Percentiles rank a stretch among this genome's conserved stretches.
Evolutionary conservation across 1,140 invertebrate genomes (phyloP).

Genomic region (Calephelis nemesis): DNA sequence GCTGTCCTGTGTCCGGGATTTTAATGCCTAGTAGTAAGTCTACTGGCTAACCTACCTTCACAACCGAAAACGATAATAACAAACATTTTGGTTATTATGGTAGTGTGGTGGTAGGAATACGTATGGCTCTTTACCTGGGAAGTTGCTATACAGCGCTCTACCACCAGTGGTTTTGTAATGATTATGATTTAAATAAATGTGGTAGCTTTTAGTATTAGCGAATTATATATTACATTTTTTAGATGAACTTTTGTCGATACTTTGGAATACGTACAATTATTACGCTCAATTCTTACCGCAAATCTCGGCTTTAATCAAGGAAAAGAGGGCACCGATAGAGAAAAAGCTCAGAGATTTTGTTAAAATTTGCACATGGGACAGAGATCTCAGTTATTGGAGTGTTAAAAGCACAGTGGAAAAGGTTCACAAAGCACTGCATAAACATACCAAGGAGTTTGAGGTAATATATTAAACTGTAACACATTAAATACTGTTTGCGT

Average conservation of each 20-base stretch:
- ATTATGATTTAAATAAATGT: too few relatives aligned
- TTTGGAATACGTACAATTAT: slow-evolving; percentile 93
- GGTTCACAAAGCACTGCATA: slow-evolving; percentile 92
- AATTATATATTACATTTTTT: slow-evolving; percentile 25
- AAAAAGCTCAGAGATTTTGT: slow-evolving; percentile 96
- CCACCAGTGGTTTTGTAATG: too few relatives aligned
- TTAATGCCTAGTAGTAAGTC: too few relatives aligned
- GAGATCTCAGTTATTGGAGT: slow-evolving; percentile 96
- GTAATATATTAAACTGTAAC: slow-evolving; percentile 31
- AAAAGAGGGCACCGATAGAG: slow-evolving; percentile 88
- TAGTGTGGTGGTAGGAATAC: too few relatives aligned
- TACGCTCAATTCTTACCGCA: slow-evolving; percentile 88
- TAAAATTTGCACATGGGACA: slow-evolving; percentile 96
- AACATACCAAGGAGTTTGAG: slow-evolving; percentile 90
- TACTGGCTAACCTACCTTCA: too few relatives aligned
- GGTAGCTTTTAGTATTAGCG: too few relatives aligned
- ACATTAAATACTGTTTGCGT: too few relatives aligned
- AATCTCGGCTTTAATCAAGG: slow-evolving; percentile 83
- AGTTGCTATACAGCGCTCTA: too few relatives aligned
- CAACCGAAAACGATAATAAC: too few relatives aligned
- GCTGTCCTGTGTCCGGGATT: too few relatives aligned
- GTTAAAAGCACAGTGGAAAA: slow-evolving; percentile 93
- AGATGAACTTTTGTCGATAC: slow-evolving; percentile 82
- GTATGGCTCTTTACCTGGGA: too few relatives aligned
- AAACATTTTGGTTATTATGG: too few relatives aligned